Conservation (phyloP, 2,888 invertebrate genomes). For the Erpobdella octoculata region DNA sequence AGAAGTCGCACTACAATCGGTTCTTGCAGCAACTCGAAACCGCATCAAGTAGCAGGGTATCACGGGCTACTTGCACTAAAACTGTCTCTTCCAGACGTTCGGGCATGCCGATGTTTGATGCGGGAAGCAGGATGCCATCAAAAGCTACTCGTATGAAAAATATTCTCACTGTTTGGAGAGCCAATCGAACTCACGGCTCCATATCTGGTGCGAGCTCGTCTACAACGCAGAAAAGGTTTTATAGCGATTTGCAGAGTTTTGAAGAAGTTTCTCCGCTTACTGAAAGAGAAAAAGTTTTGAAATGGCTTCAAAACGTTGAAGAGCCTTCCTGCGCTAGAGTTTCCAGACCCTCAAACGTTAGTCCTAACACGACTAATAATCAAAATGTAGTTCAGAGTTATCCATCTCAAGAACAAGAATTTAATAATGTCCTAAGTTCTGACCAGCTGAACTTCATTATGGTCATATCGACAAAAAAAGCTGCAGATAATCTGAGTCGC, state of each 20-base stretch:
- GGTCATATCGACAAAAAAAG: slow-evolving; percentile 9
- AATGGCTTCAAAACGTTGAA: slow-evolving; percentile 28
- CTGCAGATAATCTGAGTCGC: slow-evolving; percentile 24
- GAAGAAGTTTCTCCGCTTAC: slow-evolving; percentile 38
- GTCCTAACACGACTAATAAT: neutral
- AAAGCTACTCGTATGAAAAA: slow-evolving; percentile 21
- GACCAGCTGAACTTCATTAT: slow-evolving; percentile 23
- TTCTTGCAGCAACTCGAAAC: slow-evolving; percentile 23
- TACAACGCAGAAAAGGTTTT: neutral
- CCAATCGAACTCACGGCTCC: slow-evolving; percentile 7
- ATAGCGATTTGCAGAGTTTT: slow-evolving; percentile 32
- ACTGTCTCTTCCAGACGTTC: slow-evolving; percentile 17
- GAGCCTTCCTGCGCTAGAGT: neutral
- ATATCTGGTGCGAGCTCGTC: slow-evolving; percentile 12
- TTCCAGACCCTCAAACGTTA: neutral
- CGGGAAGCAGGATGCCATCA: slow-evolving; percentile 4
- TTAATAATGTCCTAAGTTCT: neutral
- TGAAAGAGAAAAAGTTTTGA: slow-evolving; percentile 31
- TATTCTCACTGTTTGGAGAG: slow-evolving; percentile 22
- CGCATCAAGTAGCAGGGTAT: slow-evolving; percentile 7
- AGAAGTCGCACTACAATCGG: slow-evolving; percentile 16
- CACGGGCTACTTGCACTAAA: slow-evolving; percentile 10
- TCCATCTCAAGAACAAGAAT: neutral
- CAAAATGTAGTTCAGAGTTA: neutral
- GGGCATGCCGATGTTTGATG: neutral